A percentile compares a stretch with the other conserved stretches of the same genome.
phyloP scores from a whole-genome alignment of 2,797 vertebrate species.

The Linurgus olivaceus region DNA sequence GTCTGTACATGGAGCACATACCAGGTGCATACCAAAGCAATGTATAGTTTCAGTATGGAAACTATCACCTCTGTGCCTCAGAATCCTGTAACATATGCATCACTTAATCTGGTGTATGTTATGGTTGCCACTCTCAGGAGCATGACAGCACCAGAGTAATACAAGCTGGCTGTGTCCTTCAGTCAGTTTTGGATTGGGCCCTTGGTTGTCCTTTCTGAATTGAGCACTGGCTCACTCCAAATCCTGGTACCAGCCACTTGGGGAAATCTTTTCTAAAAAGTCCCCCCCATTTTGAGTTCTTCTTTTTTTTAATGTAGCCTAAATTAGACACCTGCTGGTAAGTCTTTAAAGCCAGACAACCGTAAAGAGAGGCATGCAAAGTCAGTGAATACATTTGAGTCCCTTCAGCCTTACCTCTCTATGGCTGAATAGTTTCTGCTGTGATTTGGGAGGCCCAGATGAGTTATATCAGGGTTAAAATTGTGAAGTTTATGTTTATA shows the following conservation, averaged over 20 bases:
- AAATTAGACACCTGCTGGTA: conserved; percentile 64
- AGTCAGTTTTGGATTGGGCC: neutral
- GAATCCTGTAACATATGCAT: neutral
- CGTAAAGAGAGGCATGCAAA: conserved; percentile 65
- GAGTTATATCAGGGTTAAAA: neutral
- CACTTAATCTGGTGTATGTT: neutral
- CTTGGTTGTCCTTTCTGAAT: neutral
- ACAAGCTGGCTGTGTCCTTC: accelerated
- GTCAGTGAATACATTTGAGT: conserved; percentile 41
- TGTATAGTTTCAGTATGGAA: conserved; percentile 36
- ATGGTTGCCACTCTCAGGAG: neutral
- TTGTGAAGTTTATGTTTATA: neutral
- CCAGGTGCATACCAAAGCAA: neutral
- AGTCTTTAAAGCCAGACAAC: conserved; percentile 63
- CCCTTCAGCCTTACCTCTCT: neutral
- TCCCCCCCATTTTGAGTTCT: conserved; percentile 40
- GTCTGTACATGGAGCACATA: neutral
- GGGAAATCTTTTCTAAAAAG: conserved; percentile 49
- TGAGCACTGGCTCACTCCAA: neutral
- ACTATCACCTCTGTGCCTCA: neutral
- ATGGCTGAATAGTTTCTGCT: conserved; percentile 50
- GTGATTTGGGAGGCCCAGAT: conserved; percentile 8
- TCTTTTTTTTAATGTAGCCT: conserved; percentile 29
- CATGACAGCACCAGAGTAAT: neutral
- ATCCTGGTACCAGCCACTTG: conserved; percentile 6